phyloP scores from a whole-genome alignment of 2,113 vertebrate species.

The Carassius gibelio region DNA sequence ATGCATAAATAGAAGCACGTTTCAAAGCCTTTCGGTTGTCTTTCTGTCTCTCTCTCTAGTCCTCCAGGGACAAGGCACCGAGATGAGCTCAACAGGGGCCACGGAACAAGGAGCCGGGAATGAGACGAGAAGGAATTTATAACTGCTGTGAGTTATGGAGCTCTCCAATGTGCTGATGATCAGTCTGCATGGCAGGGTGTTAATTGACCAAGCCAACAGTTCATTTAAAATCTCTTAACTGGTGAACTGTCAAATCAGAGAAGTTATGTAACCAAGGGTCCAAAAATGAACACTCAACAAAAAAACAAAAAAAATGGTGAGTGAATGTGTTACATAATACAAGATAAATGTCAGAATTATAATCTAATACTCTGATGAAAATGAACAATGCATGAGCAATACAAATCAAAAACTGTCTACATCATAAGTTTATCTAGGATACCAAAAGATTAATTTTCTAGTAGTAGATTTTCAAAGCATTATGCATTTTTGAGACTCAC shows the following conservation, averaged over 20 bases:
- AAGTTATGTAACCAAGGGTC: not conserved
- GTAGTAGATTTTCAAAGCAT: not conserved
- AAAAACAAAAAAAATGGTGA: not conserved
- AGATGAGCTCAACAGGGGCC: conserved; percentile 59
- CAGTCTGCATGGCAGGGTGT: conserved; percentile 29
- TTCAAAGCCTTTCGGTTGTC: conserved; percentile 68
- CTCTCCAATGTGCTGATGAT: not conserved
- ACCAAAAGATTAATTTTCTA: not conserved
- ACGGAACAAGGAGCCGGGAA: conserved; percentile 23
- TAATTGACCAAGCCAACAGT: conserved; percentile 38
- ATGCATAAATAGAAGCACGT: conserved; percentile 62
- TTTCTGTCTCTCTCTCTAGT: conserved; percentile 53
- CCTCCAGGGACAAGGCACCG: conserved; percentile 55
- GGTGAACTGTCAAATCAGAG: conserved; percentile 9
- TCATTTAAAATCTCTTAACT: conserved; percentile 20
- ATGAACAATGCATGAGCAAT: not conserved
- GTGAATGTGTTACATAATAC: not conserved
- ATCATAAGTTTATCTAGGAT: not conserved
- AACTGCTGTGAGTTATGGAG: conserved; percentile 23
- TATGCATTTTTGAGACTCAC: not conserved
- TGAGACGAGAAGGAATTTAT: conserved; percentile 37
- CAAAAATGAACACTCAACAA: not conserved
- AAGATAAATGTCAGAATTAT: not conserved
- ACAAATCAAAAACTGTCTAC: not conserved
- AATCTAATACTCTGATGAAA: not conserved